A percentile compares a stretch with the other conserved stretches of the same genome.
These are phyloP conservation scores for Siniperca knerii DNA, from an alignment of 2,113 vertebrate species.

Conservation along the genomic window DNA sequence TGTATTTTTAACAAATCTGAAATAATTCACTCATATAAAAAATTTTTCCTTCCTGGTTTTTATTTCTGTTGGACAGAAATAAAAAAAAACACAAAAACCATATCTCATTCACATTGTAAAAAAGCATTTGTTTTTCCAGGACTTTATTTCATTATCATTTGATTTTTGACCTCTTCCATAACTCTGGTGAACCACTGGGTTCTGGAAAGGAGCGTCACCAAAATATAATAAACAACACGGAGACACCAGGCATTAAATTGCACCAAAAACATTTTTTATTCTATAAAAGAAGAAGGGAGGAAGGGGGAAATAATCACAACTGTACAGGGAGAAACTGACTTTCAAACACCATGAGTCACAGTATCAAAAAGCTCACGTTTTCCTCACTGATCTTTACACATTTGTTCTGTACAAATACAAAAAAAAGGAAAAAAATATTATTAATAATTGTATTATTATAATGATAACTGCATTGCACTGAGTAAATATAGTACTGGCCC, in stretches of 20 bases:
- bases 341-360: slow-evolving; percentile 87
- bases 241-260: slow-evolving; percentile 55
- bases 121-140: background rate
- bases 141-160: background rate
- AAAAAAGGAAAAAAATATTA: slow-evolving; percentile 77
- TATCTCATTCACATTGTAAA: too few species aligned
- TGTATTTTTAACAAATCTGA: too few species aligned
- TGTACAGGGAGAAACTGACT: slow-evolving; percentile 86
- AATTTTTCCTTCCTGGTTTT: too few species aligned
- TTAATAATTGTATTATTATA: slow-evolving; percentile 84
- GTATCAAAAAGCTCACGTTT: slow-evolving; percentile 87
- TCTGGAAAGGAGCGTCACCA: background rate
- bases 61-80: too few species aligned
- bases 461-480: slow-evolving; percentile 89
- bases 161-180: background rate
- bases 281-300: slow-evolving; percentile 84
- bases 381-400: slow-evolving; percentile 87
- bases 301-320: slow-evolving; percentile 79
- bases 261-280: slow-evolving; percentile 88
- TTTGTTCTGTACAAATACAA: slow-evolving; percentile 90
- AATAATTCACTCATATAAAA: too few species aligned
- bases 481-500: slow-evolving; percentile 89
- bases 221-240: slow-evolving; percentile 26
- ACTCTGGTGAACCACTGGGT: background rate
- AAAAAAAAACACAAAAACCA: too few species aligned